A percentile compares a stretch with the other conserved stretches of the same genome.
These are phyloP conservation scores for Epirrhoe tristata DNA, from an alignment of 2,888 invertebrate species.

Conservation along the genomic window DNA sequence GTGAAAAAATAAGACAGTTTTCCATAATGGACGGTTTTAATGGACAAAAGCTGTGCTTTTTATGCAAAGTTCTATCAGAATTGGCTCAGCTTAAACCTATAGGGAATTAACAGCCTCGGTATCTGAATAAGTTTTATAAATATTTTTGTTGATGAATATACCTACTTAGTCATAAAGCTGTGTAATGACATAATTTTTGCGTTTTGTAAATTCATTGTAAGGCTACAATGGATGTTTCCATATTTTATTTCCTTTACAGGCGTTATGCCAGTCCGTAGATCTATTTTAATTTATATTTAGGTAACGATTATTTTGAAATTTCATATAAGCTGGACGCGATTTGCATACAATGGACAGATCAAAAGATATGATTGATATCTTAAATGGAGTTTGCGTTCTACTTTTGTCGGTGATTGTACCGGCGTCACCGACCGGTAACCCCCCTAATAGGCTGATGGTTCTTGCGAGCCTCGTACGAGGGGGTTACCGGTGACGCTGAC, in stretches of 20 bases:
- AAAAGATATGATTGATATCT: constrained; percentile 28
- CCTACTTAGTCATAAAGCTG: too few relatives aligned
- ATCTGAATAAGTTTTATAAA: not conserved
- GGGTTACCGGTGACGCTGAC: too few relatives aligned
- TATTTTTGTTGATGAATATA: not conserved
- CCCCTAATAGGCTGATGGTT: too few relatives aligned
- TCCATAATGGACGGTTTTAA: constrained; percentile 69
- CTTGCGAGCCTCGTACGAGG: too few relatives aligned
- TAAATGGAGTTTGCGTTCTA: not conserved
- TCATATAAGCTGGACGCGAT: constrained; percentile 22
- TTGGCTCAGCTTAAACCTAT: constrained; percentile 14
- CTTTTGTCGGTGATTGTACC: too few relatives aligned
- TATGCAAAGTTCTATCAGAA: constrained; percentile 35
- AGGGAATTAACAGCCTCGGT: not conserved
- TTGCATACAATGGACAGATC: constrained; percentile 34
- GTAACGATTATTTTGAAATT: too few relatives aligned
- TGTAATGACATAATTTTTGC: not conserved
- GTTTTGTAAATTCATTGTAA: not conserved
- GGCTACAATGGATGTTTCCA: too few relatives aligned
- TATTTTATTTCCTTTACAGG: too few relatives aligned
- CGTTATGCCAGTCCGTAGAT: too few relatives aligned
- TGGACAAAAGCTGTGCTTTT: constrained; percentile 66
- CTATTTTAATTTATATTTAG: too few relatives aligned
- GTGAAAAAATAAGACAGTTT: constrained; percentile 63
- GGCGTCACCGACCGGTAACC: too few relatives aligned